Evolutionary conservation across 1,140 invertebrate genomes (phyloP).

Genomic region (Musca domestica): DNA sequence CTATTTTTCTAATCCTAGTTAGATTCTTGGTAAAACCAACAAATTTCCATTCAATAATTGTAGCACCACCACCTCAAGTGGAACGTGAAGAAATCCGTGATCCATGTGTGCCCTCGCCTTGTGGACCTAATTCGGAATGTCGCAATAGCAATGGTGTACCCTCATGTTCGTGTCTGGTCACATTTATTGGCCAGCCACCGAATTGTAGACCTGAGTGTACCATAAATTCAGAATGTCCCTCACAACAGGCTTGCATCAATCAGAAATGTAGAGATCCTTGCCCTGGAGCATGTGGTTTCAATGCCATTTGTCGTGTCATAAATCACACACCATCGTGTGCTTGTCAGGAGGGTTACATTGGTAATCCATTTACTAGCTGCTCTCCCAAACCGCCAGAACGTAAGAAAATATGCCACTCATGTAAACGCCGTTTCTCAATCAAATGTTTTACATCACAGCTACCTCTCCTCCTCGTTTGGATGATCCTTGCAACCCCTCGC

Average conservation of each 20-base stretch:
- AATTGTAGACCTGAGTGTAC: conserved; percentile 80
- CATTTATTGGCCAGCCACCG: conserved; percentile 75
- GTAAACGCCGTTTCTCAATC: neutral
- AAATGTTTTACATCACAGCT: conserved; percentile 26
- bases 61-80: conserved; percentile 64
- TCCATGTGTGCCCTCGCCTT: conserved; percentile 76
- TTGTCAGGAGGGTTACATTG: conserved; percentile 67
- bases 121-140: conserved; percentile 79
- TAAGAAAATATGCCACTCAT: conserved; percentile 28
- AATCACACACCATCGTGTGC: conserved; percentile 64
- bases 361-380: conserved; percentile 71
- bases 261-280: conserved; percentile 81
- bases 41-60: no score
- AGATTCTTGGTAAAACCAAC: neutral
- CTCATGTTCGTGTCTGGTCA: conserved; percentile 73
- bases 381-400: conserved; percentile 56
- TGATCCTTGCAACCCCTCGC: conserved; percentile 70
- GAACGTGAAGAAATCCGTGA: conserved; percentile 59
- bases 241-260: conserved; percentile 75
- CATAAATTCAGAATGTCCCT: conserved; percentile 78
- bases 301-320: conserved; percentile 70
- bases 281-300: conserved; percentile 77
- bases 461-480: conserved; percentile 37
- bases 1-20: conserved; percentile 31
- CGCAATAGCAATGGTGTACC: conserved; percentile 67